phyloP scores from a whole-genome alignment of 2,797 vertebrate genomes.

The Poecilia velifera region DNA sequence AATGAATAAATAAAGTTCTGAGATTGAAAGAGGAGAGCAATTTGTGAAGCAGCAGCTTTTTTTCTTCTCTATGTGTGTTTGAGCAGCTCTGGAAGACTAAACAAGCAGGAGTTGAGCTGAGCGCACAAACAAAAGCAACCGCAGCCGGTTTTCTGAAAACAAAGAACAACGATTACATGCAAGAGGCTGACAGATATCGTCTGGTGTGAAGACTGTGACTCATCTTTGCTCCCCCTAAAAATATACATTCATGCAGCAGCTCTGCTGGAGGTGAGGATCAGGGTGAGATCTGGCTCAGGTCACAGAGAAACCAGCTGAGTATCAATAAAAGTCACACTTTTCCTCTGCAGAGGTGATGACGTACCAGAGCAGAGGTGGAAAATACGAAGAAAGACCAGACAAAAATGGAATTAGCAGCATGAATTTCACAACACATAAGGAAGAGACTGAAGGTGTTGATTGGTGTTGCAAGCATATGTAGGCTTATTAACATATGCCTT shows the following conservation, averaged over 20 bases:
- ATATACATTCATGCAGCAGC: slow-evolving; percentile 5
- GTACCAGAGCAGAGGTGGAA: slow-evolving; percentile 12
- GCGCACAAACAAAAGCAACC: slow-evolving; percentile 16
- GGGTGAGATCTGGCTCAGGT: slow-evolving; percentile 12
- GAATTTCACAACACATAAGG: slow-evolving; percentile 30
- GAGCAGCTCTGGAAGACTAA: slow-evolving; percentile 31
- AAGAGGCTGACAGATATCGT: background rate
- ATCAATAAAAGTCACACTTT: slow-evolving; percentile 8
- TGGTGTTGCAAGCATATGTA: slow-evolving; percentile 29
- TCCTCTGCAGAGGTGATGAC: slow-evolving; percentile 19
- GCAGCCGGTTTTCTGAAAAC: slow-evolving; percentile 10
- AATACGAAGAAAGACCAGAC: slow-evolving; percentile 6
- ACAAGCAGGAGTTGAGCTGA: slow-evolving; percentile 19
- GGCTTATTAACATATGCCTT: slow-evolving; percentile 3
- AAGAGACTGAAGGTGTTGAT: slow-evolving; percentile 36
- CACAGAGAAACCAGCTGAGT: slow-evolving; percentile 17
- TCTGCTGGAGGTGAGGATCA: slow-evolving; percentile 1
- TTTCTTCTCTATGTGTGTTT: slow-evolving; percentile 5
- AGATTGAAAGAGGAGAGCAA: slow-evolving; percentile 60
- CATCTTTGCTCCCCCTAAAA: slow-evolving; percentile 12
- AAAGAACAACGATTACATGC: slow-evolving; percentile 7
- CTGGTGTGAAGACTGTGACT: slow-evolving; percentile 1
- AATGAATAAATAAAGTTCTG: slow-evolving; percentile 78
- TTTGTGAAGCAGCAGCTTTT: slow-evolving; percentile 45
- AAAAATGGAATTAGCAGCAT: slow-evolving; percentile 37